Percentiles rank a stretch among this genome's conserved stretches.
Conservation (phyloP, 2,113 vertebrate genomes). For the Chitala chitala region DNA sequence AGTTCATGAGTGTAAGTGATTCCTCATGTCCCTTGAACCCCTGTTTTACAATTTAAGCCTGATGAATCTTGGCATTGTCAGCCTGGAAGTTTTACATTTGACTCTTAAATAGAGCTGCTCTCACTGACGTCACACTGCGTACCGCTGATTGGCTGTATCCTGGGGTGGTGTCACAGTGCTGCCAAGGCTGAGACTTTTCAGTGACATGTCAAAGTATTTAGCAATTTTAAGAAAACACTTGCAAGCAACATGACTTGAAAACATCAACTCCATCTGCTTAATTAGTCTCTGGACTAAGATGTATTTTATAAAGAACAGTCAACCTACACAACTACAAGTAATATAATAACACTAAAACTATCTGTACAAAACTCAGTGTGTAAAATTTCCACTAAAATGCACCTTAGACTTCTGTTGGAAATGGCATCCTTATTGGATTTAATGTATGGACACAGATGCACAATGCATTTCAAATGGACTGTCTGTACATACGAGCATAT, state of each 20-base stretch:
- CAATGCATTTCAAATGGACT: no score
- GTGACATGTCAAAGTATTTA: constrained; percentile 33
- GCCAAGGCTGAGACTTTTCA: constrained; percentile 21
- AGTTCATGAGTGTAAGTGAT: no score
- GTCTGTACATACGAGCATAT: no score
- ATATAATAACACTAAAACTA: no score
- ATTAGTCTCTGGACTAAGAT: not conserved
- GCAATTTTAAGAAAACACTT: constrained; percentile 37
- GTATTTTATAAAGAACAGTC: not conserved
- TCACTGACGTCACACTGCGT: no score
- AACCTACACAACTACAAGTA: no score
- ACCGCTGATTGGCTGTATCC: not conserved
- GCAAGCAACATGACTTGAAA: constrained; percentile 8
- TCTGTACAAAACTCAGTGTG: not conserved
- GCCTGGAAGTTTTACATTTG: not conserved
- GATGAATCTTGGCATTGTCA: not conserved
- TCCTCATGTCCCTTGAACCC: no score
- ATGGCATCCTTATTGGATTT: not conserved
- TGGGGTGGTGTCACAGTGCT: not conserved
- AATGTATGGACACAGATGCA: constrained; percentile 6
- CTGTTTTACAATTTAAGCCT: no score
- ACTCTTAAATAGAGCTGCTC: not conserved
- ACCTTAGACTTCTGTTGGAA: not conserved
- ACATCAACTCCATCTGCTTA: not conserved
- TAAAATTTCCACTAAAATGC: not conserved